Conservation (phyloP, 2,113 vertebrate genomes). For the Gymnocephalus cernua region DNA sequence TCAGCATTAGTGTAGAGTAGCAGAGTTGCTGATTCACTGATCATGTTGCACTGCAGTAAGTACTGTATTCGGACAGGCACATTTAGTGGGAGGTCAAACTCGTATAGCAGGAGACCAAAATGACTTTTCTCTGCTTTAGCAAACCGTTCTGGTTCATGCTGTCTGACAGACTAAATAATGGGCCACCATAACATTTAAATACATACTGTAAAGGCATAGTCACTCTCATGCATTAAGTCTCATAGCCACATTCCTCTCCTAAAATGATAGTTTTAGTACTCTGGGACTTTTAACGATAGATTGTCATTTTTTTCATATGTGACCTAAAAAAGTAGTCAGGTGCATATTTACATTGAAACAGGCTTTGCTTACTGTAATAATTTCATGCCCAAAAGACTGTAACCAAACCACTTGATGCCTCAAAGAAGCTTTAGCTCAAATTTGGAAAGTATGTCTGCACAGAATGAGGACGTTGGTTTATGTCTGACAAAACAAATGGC, state of each 20-base stretch:
- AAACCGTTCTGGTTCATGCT: neutral
- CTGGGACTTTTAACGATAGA: no score
- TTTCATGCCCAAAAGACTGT: neutral
- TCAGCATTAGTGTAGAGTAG: conserved; percentile 15
- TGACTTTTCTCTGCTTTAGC: conserved; percentile 4
- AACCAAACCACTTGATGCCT: neutral
- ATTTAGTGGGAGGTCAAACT: conserved; percentile 27
- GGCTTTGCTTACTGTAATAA: neutral
- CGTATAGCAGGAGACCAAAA: neutral
- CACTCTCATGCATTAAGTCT: neutral
- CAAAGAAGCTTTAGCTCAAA: neutral
- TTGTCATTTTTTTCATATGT: neutral
- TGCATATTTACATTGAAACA: neutral
- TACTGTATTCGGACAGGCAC: conserved; percentile 31
- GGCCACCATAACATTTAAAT: neutral
- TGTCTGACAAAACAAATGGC: neutral
- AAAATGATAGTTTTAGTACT: no score
- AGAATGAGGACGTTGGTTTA: neutral
- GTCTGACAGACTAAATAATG: neutral
- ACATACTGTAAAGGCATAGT: neutral
- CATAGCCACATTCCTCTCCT: no score
- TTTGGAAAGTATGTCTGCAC: neutral
- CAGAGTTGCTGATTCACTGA: conserved; percentile 37
- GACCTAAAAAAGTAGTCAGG: neutral
- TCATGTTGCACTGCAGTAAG: conserved; percentile 44